phyloP scores from a whole-genome alignment of 2,797 vertebrate species.

The Distichodus sexfasciatus region DNA sequence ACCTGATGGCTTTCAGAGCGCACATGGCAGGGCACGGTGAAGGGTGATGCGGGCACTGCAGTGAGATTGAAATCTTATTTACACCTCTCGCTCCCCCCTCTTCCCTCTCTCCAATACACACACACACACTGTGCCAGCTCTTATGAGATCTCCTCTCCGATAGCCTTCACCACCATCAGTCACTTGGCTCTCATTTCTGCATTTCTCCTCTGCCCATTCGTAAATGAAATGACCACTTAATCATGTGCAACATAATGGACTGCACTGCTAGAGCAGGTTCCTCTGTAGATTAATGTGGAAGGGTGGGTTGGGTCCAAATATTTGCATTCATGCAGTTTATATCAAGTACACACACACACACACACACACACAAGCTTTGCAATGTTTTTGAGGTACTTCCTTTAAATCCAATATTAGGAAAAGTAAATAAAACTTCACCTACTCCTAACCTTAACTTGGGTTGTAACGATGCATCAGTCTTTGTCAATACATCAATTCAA shows the following conservation, averaged over 20 bases:
- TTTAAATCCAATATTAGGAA: no score
- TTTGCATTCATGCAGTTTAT: no score
- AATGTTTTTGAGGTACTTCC: no score
- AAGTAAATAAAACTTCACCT: no score
- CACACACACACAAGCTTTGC: no score
- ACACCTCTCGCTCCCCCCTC: no score
- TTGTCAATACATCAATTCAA: no score
- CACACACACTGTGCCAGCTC: not conserved
- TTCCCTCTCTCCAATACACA: not conserved
- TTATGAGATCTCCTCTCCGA: not conserved
- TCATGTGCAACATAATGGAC: not conserved
- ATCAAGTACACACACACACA: no score
- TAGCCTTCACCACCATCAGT: not conserved
- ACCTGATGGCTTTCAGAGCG: not conserved
- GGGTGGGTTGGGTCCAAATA: not conserved
- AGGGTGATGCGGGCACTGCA: not conserved
- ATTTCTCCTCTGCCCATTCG: not conserved
- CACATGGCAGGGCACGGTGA: no score
- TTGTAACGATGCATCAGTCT: no score
- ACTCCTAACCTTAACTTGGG: no score
- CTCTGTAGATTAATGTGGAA: not conserved
- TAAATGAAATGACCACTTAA: slow-evolving; percentile 23
- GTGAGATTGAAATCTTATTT: not conserved
- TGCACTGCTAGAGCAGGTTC: not conserved
- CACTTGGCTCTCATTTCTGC: not conserved